Base-by-base conservation (phyloP, 2,797 vertebrate species). In the Trachops cirrhosus region DNA sequence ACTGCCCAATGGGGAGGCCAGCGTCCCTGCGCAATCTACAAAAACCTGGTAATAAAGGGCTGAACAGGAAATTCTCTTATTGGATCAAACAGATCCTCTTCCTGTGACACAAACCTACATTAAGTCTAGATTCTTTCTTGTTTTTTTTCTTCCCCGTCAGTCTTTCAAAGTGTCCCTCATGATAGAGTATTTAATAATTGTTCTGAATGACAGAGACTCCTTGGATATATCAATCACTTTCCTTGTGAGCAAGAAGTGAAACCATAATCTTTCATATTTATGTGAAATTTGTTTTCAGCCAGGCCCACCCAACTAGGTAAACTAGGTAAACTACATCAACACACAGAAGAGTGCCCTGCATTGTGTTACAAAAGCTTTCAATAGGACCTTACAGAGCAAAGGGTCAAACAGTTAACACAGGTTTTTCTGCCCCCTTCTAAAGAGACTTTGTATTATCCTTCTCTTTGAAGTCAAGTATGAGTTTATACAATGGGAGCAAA, bases 11-110 rank as follows among this genome's bases (percentile, higher is more conserved):
- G 77, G 78, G 95, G 93, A 97, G 74, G 86, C 90, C 21, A 3
- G 48, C 24, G 21, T 86, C 89, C n/a, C 2, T 54, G 82, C 24
- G 15, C 96, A 39, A 0, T 57, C 93, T 96, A 97, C 97, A 97
- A 71, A 91, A 97, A 98, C 95, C 92, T 54, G 96, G 95, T 96
- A 95, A 94, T 83, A 96, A 97, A 97, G 94, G 93, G 94, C 97
- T 95, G 96, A 67, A 92, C 80, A 70, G 97, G 95, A 94, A 97
- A 97, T 96, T 79, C 89, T 88, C 96, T 74, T 16, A 93, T 84
- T 85, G 96, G 84, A 86, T 83, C 95, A 97, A 97, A 97, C 97
- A 83, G 96, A 87, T 96, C 94, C 96, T 50, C 29, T 91, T 79
- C 96, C 96, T 96, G 95, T 96, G 93, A 94, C 94, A 89, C 94